These are phyloP conservation scores for Electrona antarctica DNA, from an alignment of 2,113 vertebrate genomes.

Conservation along the genomic window DNA sequence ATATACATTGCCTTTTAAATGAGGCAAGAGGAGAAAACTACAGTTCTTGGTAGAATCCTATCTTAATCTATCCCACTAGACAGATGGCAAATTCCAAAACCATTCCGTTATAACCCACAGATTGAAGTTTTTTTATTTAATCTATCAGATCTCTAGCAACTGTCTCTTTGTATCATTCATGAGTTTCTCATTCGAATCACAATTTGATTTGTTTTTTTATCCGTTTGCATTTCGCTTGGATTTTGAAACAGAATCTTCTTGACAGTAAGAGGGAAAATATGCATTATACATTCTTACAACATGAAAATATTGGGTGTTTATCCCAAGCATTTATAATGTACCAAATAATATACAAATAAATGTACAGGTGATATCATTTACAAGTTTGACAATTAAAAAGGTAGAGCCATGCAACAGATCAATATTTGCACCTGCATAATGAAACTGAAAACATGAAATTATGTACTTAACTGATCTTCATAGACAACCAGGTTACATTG, in stretches of 20 bases:
- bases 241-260: constrained; percentile 25
- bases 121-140: constrained; percentile 20
- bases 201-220: neutral
- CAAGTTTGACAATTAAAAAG: constrained; percentile 43
- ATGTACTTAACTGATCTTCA: neutral
- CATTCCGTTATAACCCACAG: constrained; percentile 11
- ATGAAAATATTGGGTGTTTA: constrained; percentile 31
- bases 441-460: constrained; percentile 28
- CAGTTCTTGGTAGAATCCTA: constrained; percentile 36
- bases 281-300: constrained; percentile 43
- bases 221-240: constrained; percentile 30
- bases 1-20: constrained; percentile 61
- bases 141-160: neutral
- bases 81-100: constrained; percentile 5
- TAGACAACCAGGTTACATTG: neutral
- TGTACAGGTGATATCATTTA: constrained; percentile 40
- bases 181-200: neutral
- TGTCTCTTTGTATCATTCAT: constrained; percentile 11
- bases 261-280: constrained; percentile 16
- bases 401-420: constrained; percentile 32
- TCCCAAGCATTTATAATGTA: constrained; percentile 30
- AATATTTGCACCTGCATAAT: constrained; percentile 49
- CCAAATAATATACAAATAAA: constrained; percentile 48
- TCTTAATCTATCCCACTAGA: constrained; percentile 22
- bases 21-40: constrained; percentile 52